These are phyloP conservation scores for Aselliscus stoliczkanus DNA, from an alignment of 2,797 vertebrate species.

Conservation along the genomic window DNA sequence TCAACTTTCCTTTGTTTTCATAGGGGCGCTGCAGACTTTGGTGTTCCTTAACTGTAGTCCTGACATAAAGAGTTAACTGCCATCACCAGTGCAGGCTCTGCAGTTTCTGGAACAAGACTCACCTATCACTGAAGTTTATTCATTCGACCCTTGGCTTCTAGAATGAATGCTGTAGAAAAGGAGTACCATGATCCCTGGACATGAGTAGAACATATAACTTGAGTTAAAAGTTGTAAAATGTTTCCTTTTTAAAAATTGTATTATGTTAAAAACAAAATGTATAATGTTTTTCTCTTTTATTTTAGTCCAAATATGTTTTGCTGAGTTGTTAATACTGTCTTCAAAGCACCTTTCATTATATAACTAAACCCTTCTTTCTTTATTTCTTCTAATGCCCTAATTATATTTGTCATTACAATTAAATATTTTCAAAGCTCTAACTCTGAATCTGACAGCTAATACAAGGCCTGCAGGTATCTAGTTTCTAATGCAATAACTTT, in stretches of 20 bases:
- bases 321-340: constrained; percentile 17
- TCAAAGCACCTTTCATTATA: constrained; percentile 24
- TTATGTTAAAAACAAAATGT: not conserved
- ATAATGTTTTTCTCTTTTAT: constrained; percentile 15
- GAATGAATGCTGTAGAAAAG: not conserved
- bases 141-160: not conserved
- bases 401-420: constrained; percentile 41
- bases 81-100: not conserved
- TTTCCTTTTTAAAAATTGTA: constrained; percentile 24
- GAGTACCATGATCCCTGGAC: not conserved
- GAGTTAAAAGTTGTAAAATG: constrained; percentile 26
- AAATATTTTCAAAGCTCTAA: constrained; percentile 27
- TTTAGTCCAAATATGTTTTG: constrained; percentile 1
- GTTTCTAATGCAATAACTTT: constrained; percentile 39
- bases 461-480: not conserved
- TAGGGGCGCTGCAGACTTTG: not conserved
- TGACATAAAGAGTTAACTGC: not conserved
- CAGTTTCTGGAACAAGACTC: not conserved
- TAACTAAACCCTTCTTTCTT: constrained; percentile 53
- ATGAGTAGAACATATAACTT: not conserved
- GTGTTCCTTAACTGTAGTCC: not conserved
- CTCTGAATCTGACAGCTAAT: constrained; percentile 52
- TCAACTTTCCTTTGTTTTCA: not conserved
- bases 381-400: constrained; percentile 50
- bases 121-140: not conserved